A percentile compares a stretch with the other conserved stretches of the same genome.
phyloP scores from a whole-genome alignment of 1,140 invertebrate species.

The Eumeta japonica region DNA sequence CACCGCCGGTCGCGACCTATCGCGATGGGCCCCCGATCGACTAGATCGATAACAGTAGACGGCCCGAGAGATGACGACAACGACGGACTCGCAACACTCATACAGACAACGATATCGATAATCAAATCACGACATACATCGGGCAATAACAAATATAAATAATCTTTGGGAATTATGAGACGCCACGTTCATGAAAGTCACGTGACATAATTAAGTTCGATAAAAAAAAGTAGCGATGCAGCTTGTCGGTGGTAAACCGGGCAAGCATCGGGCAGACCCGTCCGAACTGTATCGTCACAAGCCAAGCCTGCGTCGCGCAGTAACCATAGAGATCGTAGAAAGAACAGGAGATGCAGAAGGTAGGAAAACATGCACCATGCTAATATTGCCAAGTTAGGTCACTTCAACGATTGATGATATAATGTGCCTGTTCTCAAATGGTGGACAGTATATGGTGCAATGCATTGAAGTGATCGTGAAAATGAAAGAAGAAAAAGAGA shows the following conservation, averaged over 20 bases:
- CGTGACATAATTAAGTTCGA: too few relatives aligned
- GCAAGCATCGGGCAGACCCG: conserved; percentile 29
- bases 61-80: not conserved
- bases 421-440: too few relatives aligned
- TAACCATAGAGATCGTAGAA: conserved; percentile 59
- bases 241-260: too few relatives aligned
- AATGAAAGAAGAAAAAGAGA: too few relatives aligned
- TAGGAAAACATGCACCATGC: conserved; percentile 51
- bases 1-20: conserved; percentile 33
- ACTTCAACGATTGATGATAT: too few relatives aligned
- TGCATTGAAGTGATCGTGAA: too few relatives aligned
- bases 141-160: conserved; percentile 29
- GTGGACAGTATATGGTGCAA: too few relatives aligned
- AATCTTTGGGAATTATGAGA: conserved; percentile 15
- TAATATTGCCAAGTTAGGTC: too few relatives aligned
- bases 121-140: conserved; percentile 40
- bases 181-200: not conserved
- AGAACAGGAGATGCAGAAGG: conserved; percentile 42
- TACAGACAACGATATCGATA: conserved; percentile 43
- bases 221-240: too few relatives aligned
- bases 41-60: conserved; percentile 24
- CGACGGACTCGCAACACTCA: conserved; percentile 25
- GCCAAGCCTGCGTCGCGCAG: conserved; percentile 56
- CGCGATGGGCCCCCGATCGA: conserved; percentile 35
- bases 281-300: conserved; percentile 40